phyloP scores from a whole-genome alignment of 2,888 invertebrate species.

The Agrenia bidenticulata region DNA sequence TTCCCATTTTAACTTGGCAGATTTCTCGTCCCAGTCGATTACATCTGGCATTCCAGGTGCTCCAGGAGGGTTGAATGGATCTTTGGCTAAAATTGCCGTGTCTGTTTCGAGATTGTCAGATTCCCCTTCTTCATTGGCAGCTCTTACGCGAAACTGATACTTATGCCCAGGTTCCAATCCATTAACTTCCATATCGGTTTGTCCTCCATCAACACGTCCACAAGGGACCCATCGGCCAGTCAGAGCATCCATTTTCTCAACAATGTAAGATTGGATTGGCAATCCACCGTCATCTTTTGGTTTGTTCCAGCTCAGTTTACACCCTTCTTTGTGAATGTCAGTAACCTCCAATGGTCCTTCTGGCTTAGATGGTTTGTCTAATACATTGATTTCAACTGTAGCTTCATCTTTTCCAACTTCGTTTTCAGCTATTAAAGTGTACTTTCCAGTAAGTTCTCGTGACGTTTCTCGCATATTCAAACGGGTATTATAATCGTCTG shows the following conservation, averaged over 20 bases:
- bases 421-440: constrained; percentile 89
- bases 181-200: constrained; percentile 77
- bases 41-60: constrained; percentile 77
- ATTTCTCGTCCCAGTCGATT: constrained; percentile 86
- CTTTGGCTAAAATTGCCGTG: constrained; percentile 86
- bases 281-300: constrained; percentile 95
- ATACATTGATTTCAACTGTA: constrained; percentile 83
- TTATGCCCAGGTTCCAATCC: constrained; percentile 93
- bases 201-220: constrained; percentile 63
- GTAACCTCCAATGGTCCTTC: constrained; percentile 89
- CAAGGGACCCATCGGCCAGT: constrained; percentile 88
- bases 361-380: constrained; percentile 82
- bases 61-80: constrained; percentile 74
- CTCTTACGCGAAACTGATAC: constrained; percentile 96
- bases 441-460: constrained; percentile 84
- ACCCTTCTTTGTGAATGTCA: constrained; percentile 90
- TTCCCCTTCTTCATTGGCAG: constrained; percentile 94
- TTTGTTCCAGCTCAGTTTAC: constrained; percentile 89
- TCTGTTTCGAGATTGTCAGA: constrained; percentile 93
- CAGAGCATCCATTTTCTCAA: constrained; percentile 91
- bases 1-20: constrained; percentile 87
- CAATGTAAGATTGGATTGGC: constrained; percentile 82
- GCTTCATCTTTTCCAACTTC: constrained; percentile 91
- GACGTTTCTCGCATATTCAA: constrained; percentile 76
- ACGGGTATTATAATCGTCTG: constrained; percentile 89